These are phyloP conservation scores for Tupaia chinensis DNA, from an alignment of 2,113 vertebrate species.

Conservation along the genomic window DNA sequence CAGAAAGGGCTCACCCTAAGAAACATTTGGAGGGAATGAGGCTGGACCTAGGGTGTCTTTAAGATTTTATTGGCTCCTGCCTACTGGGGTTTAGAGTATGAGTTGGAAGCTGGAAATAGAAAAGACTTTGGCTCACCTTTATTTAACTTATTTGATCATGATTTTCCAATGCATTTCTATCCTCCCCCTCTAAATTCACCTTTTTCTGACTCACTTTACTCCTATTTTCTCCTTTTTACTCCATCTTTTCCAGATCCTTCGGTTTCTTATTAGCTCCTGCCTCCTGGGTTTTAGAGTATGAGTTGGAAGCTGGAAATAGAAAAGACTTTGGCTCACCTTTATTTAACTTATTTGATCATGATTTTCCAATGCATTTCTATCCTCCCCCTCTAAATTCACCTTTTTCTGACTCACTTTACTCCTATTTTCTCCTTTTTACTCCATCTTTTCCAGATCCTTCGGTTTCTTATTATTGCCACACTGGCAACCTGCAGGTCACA, in stretches of 20 bases:
- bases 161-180: not conserved
- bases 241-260: not conserved
- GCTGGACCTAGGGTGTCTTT: conserved; percentile 41
- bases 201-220: not conserved
- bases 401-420: not conserved
- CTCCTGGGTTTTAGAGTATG: conserved; percentile 36
- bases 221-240: not conserved
- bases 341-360: conserved; percentile 30
- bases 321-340: conserved; percentile 32
- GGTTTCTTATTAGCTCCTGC: conserved; percentile 59
- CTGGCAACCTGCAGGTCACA: not conserved
- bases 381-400: not conserved
- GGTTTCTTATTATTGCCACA: not conserved
- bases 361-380: not conserved
- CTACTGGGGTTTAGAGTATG: conserved; percentile 32
- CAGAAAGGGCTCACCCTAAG: conserved; percentile 61
- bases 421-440: not conserved
- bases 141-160: conserved; percentile 30
- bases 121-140: conserved; percentile 32
- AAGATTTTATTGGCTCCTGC: conserved; percentile 63
- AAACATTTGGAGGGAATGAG: conserved; percentile 44
- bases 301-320: conserved; percentile 34
- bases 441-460: not conserved
- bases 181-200: not conserved
- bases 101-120: conserved; percentile 34